Percentiles rank a stretch among this genome's conserved stretches.
These are phyloP conservation scores for Acrocephalus kingi DNA, from an alignment of 2,113 vertebrate species.

Conservation along the genomic window DNA sequence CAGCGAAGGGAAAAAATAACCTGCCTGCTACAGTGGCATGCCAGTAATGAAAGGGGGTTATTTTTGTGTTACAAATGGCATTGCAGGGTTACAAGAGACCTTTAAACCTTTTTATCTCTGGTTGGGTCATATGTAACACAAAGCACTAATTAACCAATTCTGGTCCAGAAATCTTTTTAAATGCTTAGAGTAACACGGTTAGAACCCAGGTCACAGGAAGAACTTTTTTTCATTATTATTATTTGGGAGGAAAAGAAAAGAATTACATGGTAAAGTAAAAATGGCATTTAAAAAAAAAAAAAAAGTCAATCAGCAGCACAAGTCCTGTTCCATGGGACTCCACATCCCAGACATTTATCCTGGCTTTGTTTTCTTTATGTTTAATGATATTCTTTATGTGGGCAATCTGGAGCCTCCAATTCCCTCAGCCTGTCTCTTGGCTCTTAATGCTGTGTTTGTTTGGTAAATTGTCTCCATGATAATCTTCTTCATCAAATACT, in stretches of 20 bases:
- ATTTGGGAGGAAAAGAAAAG: not conserved
- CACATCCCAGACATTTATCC: slow-evolving; percentile 58
- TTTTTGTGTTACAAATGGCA: slow-evolving; percentile 87
- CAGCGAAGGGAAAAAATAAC: slow-evolving; percentile 83
- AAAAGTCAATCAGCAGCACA: not conserved
- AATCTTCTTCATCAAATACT: slow-evolving; percentile 82
- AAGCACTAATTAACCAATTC: slow-evolving; percentile 82
- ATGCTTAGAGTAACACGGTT: slow-evolving; percentile 56
- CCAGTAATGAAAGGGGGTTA: slow-evolving; percentile 83
- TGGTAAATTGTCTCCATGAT: slow-evolving; percentile 82
- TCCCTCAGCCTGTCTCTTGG: slow-evolving; percentile 75
- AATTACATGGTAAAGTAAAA: slow-evolving; percentile 18
- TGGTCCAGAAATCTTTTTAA: slow-evolving; percentile 76
- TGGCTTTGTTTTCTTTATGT: slow-evolving; percentile 73
- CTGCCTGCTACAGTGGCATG: slow-evolving; percentile 88
- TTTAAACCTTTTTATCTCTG: slow-evolving; percentile 86
- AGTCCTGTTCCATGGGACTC: not conserved
- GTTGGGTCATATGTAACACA: slow-evolving; percentile 83
- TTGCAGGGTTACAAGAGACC: slow-evolving; percentile 82
- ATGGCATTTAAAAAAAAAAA: not conserved
- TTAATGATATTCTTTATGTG: slow-evolving; percentile 81
- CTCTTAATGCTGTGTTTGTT: slow-evolving; percentile 76
- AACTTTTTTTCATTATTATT: not conserved
- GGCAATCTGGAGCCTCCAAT: slow-evolving; percentile 78
- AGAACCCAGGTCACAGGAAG: slow-evolving; percentile 65